Conservation (phyloP, 2,888 invertebrate genomes). For the Panzeria rudis region DNA sequence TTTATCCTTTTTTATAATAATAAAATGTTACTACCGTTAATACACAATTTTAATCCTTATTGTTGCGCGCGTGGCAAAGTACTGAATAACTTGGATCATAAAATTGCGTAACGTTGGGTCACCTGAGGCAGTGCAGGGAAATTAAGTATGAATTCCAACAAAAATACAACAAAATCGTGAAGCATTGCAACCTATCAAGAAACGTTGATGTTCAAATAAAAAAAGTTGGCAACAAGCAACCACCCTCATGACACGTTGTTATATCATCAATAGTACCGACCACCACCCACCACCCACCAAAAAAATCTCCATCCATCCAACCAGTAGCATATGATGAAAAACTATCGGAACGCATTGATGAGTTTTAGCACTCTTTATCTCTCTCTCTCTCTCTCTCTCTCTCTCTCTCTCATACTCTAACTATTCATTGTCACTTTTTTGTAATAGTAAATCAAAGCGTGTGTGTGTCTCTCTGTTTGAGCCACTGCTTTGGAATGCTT, state of each 20-base stretch:
- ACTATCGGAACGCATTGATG: conserved; percentile 70
- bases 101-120: conserved; percentile 74
- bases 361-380: conserved; percentile 45
- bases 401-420: conserved; percentile 45
- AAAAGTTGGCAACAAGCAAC: conserved; percentile 55
- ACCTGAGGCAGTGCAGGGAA: conserved; percentile 80
- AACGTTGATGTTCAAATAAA: conserved; percentile 74
- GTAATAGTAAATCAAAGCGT: conserved; percentile 5
- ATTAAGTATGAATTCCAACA: conserved; percentile 76
- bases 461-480: conserved; percentile 35
- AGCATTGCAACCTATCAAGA: conserved; percentile 68
- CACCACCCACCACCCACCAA: conserved; percentile 15
- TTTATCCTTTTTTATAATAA: background rate
- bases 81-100: conserved; percentile 74
- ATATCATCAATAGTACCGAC: background rate
- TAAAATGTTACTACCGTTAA: conserved; percentile 57
- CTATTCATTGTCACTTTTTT: conserved; percentile 3
- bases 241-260: conserved; percentile 55
- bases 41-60: conserved; percentile 74
- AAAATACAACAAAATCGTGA: conserved; percentile 51
- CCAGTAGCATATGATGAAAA: conserved; percentile 58
- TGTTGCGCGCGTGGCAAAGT: conserved; percentile 77
- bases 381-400: conserved; percentile 40
- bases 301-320: conserved; percentile 68
- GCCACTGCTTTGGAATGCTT: conserved; percentile 68